Conservation (phyloP, 2,113 vertebrate genomes). For the Thamnaconus septentrionalis region DNA sequence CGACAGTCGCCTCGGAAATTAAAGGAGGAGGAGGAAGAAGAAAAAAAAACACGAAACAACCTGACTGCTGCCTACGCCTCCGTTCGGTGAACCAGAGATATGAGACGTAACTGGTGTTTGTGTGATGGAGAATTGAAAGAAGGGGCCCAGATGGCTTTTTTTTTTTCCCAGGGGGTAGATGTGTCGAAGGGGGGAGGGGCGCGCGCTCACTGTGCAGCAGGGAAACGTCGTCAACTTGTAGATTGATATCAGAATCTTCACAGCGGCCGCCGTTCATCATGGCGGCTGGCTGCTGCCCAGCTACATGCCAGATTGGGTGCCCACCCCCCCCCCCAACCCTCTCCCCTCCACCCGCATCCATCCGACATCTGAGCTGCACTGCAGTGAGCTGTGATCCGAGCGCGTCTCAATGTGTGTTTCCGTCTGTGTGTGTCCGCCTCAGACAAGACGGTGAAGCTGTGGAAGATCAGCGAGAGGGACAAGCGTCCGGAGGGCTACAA, state of each 20-base stretch:
- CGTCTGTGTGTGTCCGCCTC: slow-evolving; percentile 36
- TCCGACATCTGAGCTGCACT: slow-evolving; percentile 47
- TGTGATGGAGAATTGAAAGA: slow-evolving; percentile 41
- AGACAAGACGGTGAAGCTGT: slow-evolving; percentile 99
- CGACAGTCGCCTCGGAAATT: slow-evolving; percentile 60
- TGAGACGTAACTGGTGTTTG: slow-evolving; percentile 57
- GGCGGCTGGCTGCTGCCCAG: slow-evolving; percentile 57
- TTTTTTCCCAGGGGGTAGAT: neutral
- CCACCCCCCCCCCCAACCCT: slow-evolving; percentile 45
- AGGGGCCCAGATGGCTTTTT: slow-evolving; percentile 50
- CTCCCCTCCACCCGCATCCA: slow-evolving; percentile 17
- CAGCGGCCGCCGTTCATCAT: slow-evolving; percentile 55
- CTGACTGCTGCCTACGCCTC: slow-evolving; percentile 43
- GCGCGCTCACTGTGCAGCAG: slow-evolving; percentile 1
- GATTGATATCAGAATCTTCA: slow-evolving; percentile 55
- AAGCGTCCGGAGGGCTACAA: slow-evolving; percentile 98
- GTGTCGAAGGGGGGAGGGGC: neutral
- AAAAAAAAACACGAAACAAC: slow-evolving; percentile 20
- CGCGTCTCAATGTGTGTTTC: slow-evolving; percentile 16
- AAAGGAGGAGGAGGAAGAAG: neutral
- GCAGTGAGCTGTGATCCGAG: slow-evolving; percentile 34
- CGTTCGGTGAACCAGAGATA: slow-evolving; percentile 41
- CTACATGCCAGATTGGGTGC: slow-evolving; percentile 61
- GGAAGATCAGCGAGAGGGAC: slow-evolving; percentile 99
- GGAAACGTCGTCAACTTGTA: slow-evolving; percentile 63